Evolutionary conservation across 2,113 vertebrate genomes (phyloP).

Genomic region (Saiga tatarica): DNA sequence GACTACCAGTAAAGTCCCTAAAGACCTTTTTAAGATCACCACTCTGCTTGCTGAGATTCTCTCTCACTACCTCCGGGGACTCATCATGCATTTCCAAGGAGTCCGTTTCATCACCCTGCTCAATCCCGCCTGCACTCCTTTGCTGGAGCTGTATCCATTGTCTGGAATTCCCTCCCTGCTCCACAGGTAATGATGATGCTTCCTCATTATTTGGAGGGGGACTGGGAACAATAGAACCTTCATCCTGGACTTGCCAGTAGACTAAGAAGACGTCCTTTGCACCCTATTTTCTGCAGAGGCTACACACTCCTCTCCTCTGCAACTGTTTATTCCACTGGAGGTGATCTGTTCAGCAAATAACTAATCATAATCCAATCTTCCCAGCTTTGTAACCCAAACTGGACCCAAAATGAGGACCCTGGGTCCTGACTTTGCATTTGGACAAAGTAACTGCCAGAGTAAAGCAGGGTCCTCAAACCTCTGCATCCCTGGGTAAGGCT

Average conservation of each 20-base stretch:
- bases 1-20: not conserved
- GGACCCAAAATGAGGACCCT: not conserved
- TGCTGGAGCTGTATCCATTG: not conserved
- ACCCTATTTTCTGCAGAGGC: not conserved
- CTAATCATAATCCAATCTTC: not conserved
- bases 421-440: accelerated
- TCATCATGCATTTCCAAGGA: not conserved
- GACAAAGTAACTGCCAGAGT: not conserved
- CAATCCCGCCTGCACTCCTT: not conserved
- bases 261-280: not conserved
- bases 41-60: accelerated
- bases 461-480: accelerated
- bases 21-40: not conserved
- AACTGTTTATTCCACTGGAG: not conserved
- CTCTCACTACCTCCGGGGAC: not conserved
- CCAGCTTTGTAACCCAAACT: not conserved
- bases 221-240: not conserved
- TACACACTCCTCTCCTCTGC: not conserved
- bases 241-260: not conserved
- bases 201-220: not conserved
- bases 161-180: not conserved
- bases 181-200: not conserved
- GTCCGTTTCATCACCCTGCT: accelerated
- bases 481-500: not conserved
- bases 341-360: not conserved